Evolutionary conservation across 2,888 invertebrate genomes (phyloP).

Genomic region (Aporophyla nigra): DNA sequence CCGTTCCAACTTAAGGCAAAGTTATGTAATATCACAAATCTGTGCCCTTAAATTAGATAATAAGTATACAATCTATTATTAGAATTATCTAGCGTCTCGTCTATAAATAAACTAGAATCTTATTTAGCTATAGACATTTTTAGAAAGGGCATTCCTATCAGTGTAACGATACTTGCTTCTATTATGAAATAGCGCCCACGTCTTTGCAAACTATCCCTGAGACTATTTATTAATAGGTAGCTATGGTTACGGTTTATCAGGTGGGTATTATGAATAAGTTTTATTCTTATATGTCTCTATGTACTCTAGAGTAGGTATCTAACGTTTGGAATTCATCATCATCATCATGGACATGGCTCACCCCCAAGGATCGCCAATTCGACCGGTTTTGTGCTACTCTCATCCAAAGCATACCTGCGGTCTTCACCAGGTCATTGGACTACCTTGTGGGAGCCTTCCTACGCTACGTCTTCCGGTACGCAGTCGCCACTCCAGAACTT

Average conservation of each 20-base stretch:
- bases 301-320: too few species aligned
- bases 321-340: too few species aligned
- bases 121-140: slow-evolving; percentile 31
- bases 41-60: slow-evolving; percentile 7
- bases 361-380: too few species aligned
- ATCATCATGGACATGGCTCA: too few species aligned
- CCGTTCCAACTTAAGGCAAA: neutral
- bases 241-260: neutral
- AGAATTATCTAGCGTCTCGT: slow-evolving; percentile 15
- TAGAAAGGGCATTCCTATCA: slow-evolving; percentile 44
- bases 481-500: too few species aligned
- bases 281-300: neutral
- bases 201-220: neutral
- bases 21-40: slow-evolving; percentile 1
- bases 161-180: slow-evolving; percentile 16
- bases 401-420: too few species aligned
- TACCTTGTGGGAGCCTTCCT: too few species aligned
- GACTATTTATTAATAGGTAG: neutral
- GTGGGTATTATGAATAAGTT: neutral
- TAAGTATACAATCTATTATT: slow-evolving; percentile 15
- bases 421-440: too few species aligned
- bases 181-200: slow-evolving; percentile 36
- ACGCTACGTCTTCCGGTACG: too few species aligned
- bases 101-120: slow-evolving; percentile 22
- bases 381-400: too few species aligned